phyloP scores from a whole-genome alignment of 37 sponge, comb jelly and placozoan genomes.

The Diacarnus erythraeanus region DNA sequence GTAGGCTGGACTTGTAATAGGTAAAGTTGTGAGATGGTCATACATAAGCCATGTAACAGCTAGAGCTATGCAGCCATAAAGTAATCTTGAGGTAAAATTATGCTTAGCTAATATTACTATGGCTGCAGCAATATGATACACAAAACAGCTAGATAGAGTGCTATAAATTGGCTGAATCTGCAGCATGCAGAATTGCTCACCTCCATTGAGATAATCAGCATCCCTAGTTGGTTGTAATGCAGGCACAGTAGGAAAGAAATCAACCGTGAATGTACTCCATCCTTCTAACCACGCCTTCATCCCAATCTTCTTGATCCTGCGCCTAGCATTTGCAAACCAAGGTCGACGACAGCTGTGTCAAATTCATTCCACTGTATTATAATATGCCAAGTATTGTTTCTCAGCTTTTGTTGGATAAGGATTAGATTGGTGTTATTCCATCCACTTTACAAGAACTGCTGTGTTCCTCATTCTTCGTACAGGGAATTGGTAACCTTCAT shows the following conservation, averaged over 20 bases:
- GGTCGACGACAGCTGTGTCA: conserved; percentile 88
- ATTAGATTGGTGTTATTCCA: conserved; percentile 78
- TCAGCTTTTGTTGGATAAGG: conserved; percentile 94
- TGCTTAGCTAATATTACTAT: too few relatives aligned
- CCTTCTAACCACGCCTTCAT: conserved; percentile 77
- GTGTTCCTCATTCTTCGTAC: conserved; percentile 75
- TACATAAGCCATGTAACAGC: too few relatives aligned
- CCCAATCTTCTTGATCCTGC: conserved; percentile 88
- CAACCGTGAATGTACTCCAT: conserved; percentile 61
- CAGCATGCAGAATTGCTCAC: not conserved
- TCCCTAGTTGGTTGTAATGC: not conserved
- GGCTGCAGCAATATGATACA: not conserved
- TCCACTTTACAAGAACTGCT: conserved; percentile 83
- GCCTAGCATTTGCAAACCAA: conserved; percentile 91
- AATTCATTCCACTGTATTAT: conserved; percentile 81
- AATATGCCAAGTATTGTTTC: conserved; percentile 77
- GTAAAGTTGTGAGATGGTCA: too few relatives aligned
- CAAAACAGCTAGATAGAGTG: not conserved
- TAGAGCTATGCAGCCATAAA: too few relatives aligned
- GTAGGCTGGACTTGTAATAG: too few relatives aligned
- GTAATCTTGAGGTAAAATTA: too few relatives aligned
- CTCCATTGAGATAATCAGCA: not conserved
- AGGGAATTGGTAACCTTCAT: too few relatives aligned
- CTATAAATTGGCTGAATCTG: not conserved
- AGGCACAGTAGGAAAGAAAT: conserved; percentile 41